Evolutionary conservation across 2,797 vertebrate species (phyloP).

Genomic region (Tolypeutes matacus): DNA sequence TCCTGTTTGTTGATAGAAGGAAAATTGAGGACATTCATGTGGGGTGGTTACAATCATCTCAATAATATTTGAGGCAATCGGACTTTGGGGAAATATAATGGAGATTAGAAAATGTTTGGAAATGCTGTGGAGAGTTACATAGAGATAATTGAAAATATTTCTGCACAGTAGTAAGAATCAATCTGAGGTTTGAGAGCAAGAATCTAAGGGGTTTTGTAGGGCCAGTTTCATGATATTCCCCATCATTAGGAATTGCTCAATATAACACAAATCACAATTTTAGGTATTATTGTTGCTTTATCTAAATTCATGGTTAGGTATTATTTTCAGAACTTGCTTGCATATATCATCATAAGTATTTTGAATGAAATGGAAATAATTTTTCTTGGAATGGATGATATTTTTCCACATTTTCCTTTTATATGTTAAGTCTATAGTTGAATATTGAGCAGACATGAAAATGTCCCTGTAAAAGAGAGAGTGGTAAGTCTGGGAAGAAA

Average conservation of each 20-base stretch:
- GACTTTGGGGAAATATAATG: not conserved
- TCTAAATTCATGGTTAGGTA: not conserved
- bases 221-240: not conserved
- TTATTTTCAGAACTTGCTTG: not conserved
- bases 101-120: not conserved
- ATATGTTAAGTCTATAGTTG: not conserved
- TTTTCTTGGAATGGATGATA: not conserved
- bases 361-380: not conserved
- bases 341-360: not conserved
- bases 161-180: not conserved
- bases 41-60: not conserved
- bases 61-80: not conserved
- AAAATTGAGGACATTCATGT: not conserved
- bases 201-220: not conserved
- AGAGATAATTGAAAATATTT: not conserved
- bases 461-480: not conserved
- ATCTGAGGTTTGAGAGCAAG: not conserved
- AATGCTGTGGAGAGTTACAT: not conserved
- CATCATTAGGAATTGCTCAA: not conserved
- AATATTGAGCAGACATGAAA: conserved; percentile 13
- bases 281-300: not conserved
- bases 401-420: not conserved
- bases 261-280: not conserved
- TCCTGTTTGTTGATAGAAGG: not conserved
- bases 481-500: not conserved